A percentile compares a stretch with the other conserved stretches of the same genome.
Evolutionary conservation across 2,797 vertebrate genomes (phyloP).

Genomic region (Gallirallus australis): DNA sequence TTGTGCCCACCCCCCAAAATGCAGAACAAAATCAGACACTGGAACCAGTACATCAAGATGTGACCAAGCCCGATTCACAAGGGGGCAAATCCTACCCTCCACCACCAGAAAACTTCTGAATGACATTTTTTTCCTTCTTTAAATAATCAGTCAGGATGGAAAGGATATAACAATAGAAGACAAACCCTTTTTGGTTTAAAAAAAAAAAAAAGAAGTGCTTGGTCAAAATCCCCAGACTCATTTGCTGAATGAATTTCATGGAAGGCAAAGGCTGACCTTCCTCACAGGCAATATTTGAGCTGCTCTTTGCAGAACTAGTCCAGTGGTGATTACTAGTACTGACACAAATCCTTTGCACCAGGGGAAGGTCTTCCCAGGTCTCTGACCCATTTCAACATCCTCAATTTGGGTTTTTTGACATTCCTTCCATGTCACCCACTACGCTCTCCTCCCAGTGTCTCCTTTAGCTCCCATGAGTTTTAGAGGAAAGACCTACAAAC

Average conservation of each 20-base stretch:
- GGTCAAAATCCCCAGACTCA: not conserved
- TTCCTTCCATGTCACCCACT: not conserved
- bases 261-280: not conserved
- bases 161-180: not conserved
- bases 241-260: not conserved
- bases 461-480: not conserved
- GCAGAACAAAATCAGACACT: not conserved
- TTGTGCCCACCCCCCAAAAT: not conserved
- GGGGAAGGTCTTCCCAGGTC: not conserved
- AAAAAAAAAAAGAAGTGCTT: not conserved
- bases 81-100: not conserved
- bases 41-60: not conserved
- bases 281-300: not conserved
- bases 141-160: not conserved
- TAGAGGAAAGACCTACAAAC: not conserved
- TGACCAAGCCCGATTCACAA: fast-evolving
- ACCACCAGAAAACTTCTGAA: not conserved
- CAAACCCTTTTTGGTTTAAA: not conserved
- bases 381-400: not conserved
- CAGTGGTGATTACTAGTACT: not conserved
- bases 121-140: not conserved
- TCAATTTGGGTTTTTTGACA: not conserved
- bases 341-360: not conserved
- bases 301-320: not conserved
- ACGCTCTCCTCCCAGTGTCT: not conserved